These are phyloP conservation scores for Steinernema carpocapsae DNA, from an alignment of 2,888 invertebrate genomes.

Conservation along the genomic window DNA sequence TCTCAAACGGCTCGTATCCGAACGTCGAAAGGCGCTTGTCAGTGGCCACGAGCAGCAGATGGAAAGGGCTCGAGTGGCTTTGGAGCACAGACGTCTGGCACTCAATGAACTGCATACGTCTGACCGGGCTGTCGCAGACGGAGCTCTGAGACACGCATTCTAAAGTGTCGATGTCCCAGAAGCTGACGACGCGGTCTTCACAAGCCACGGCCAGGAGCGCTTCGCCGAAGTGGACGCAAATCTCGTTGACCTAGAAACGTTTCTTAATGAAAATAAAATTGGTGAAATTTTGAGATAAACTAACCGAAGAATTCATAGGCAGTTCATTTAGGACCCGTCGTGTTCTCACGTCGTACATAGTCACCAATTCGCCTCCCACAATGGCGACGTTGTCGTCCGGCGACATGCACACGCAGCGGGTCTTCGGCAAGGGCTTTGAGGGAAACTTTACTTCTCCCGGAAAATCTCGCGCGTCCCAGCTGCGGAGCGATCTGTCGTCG, in stretches of 20 bases:
- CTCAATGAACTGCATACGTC: constrained; percentile 18
- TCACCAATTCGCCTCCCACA: neutral
- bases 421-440: neutral
- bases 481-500: neutral
- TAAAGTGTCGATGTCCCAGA: constrained; percentile 25
- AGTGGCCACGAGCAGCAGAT: neutral
- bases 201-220: constrained; percentile 12
- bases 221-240: constrained; percentile 22
- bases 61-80: too few relatives aligned
- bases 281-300: neutral
- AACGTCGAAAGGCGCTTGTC: constrained; percentile 9
- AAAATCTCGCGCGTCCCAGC: constrained; percentile 19
- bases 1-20: constrained; percentile 28
- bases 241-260: constrained; percentile 1
- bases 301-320: neutral
- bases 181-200: constrained; percentile 28
- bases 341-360: constrained; percentile 16
- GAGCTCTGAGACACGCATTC: constrained; percentile 27
- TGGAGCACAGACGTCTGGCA: neutral
- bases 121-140: constrained; percentile 11
- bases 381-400: constrained; percentile 16
- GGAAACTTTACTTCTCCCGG: constrained; percentile 22
- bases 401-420: constrained; percentile 23
- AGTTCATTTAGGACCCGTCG: constrained; percentile 7
- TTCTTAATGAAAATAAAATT: neutral